phyloP scores from a whole-genome alignment of 2,888 invertebrate genomes.

The Alviniconcha strummeri region DNA sequence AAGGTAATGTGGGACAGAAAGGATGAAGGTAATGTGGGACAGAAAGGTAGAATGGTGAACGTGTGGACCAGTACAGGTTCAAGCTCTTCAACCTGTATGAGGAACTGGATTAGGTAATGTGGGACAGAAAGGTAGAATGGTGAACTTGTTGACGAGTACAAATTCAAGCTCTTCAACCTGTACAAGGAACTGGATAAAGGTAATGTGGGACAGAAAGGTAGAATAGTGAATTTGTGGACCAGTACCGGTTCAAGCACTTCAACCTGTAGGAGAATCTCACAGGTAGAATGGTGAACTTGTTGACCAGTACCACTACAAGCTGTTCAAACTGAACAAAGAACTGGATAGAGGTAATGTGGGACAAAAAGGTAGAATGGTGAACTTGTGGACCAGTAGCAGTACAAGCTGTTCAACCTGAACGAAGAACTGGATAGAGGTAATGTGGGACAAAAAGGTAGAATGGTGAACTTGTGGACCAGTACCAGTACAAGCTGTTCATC shows the following conservation, averaged over 20 bases:
- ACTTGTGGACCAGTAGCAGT: constrained; percentile 55
- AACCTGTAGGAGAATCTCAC: too few relatives aligned
- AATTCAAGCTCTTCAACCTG: neutral
- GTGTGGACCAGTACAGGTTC: constrained; percentile 55
- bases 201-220: neutral
- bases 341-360: neutral
- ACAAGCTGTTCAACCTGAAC: neutral
- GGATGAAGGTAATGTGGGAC: neutral
- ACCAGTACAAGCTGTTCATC: constrained; percentile 32
- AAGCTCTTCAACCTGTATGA: constrained; percentile 1
- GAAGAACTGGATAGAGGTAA: neutral
- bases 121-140: constrained; percentile 59
- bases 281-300: constrained; percentile 64
- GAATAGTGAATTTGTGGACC: constrained; percentile 60
- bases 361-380: constrained; percentile 62
- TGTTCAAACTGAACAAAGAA: neutral
- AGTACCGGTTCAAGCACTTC: constrained; percentile 44
- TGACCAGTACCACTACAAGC: constrained; percentile 48
- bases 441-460: constrained; percentile 39
- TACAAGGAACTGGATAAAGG: neutral
- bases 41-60: constrained; percentile 62
- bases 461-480: constrained; percentile 24
- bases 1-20: neutral
- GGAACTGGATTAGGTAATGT: neutral
- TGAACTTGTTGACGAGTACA: constrained; percentile 61